Conservation (phyloP, 2,888 invertebrate species). For the Drosophila eohydei region DNA sequence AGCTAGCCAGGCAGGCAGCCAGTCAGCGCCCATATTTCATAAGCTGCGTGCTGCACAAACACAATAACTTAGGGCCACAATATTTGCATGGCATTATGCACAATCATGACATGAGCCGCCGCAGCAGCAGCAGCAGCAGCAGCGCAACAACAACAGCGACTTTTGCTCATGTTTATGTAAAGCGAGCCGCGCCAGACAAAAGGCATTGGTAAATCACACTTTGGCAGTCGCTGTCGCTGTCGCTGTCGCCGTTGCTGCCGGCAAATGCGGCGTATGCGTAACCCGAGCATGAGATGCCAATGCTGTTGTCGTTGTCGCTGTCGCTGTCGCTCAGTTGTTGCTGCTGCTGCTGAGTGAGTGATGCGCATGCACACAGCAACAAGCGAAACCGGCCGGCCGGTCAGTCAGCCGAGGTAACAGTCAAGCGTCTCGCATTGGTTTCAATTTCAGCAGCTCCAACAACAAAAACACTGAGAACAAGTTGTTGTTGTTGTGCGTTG, state of each 20-base stretch:
- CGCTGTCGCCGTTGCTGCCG: conserved; percentile 26
- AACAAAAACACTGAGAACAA: conserved; percentile 58
- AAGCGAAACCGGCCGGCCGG: conserved; percentile 61
- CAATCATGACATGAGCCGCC: conserved; percentile 76
- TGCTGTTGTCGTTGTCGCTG: conserved; percentile 48
- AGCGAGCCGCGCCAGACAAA: conserved; percentile 61
- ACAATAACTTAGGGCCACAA: conserved; percentile 76
- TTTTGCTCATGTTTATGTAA: conserved; percentile 66
- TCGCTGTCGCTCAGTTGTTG: conserved; percentile 38
- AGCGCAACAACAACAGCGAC: conserved; percentile 30
- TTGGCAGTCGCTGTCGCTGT: conserved; percentile 65
- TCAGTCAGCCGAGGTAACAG: conserved; percentile 35
- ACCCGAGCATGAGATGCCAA: conserved; percentile 69
- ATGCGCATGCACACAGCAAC: conserved; percentile 72
- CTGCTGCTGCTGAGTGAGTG: conserved; percentile 58
- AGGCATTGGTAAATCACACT: conserved; percentile 78
- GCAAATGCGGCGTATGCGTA: conserved; percentile 72
- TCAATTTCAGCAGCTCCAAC: conserved; percentile 70
- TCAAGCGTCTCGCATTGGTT: conserved; percentile 62
- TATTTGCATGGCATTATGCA: conserved; percentile 82
- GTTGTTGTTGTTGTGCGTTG: conserved; percentile 49
- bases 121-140: conserved; percentile 34
- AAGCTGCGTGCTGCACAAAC: conserved; percentile 78
- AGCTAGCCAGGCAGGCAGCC: conserved; percentile 24
- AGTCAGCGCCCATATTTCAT: conserved; percentile 73